Evolutionary conservation across 1,140 invertebrate genomes (phyloP).

Genomic region (Pristionchus pacificus): DNA sequence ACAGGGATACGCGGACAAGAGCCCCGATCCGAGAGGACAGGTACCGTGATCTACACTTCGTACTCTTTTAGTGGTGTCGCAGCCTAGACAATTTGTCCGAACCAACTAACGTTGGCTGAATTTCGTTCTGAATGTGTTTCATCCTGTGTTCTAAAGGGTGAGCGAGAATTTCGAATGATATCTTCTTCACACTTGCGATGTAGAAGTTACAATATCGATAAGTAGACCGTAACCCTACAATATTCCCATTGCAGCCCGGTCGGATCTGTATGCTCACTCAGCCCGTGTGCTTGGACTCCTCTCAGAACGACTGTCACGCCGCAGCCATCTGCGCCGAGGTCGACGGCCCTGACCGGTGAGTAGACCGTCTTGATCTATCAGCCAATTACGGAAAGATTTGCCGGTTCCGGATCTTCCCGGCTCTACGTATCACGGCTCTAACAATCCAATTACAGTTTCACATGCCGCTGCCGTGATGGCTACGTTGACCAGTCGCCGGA

Average conservation of each 20-base stretch:
- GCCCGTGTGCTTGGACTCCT: slow-evolving; percentile 52
- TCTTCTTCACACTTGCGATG: too few relatives aligned
- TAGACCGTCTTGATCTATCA: slow-evolving; percentile 33
- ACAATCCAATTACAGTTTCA: too few relatives aligned
- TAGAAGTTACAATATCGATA: too few relatives aligned
- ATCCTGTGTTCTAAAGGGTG: too few relatives aligned
- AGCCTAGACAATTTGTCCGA: too few relatives aligned
- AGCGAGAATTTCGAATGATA: too few relatives aligned
- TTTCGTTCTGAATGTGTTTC: too few relatives aligned
- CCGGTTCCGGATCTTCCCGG: too few relatives aligned
- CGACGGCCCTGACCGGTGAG: slow-evolving; percentile 39
- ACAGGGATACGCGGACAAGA: slow-evolving; percentile 50
- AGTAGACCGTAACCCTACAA: too few relatives aligned
- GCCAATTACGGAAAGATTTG: background rate
- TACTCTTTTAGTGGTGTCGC: too few relatives aligned
- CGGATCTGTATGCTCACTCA: slow-evolving; percentile 42
- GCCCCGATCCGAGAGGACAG: slow-evolving; percentile 33
- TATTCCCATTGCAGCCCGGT: slow-evolving; percentile 23
- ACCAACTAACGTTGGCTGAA: too few relatives aligned
- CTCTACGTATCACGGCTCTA: too few relatives aligned
- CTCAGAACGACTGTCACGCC: slow-evolving; percentile 52
- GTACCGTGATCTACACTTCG: background rate
- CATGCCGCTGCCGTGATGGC: slow-evolving; percentile 45
- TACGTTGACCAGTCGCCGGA: slow-evolving; percentile 52
- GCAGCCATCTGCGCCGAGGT: slow-evolving; percentile 53